Evolutionary conservation across 2,888 invertebrate genomes (phyloP).

Genomic region (Platycnemis pennipes): DNA sequence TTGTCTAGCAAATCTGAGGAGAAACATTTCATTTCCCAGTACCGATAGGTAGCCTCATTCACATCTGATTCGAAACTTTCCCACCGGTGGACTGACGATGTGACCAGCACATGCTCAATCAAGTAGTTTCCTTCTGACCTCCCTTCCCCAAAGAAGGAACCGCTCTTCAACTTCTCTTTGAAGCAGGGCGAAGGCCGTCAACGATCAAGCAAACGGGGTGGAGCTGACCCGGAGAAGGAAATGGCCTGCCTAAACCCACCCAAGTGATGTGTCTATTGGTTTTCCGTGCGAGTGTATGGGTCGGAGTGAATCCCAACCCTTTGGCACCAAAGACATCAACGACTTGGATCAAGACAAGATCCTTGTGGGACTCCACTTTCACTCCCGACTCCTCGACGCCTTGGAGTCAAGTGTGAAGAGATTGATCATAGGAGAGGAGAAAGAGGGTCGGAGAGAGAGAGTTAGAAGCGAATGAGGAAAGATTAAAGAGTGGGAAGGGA

Average conservation of each 20-base stretch:
- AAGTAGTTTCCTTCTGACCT: not conserved
- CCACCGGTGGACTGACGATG: too few species aligned
- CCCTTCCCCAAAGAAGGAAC: not conserved
- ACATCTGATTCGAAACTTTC: too few species aligned
- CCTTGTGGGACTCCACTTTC: not conserved
- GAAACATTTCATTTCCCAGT: too few species aligned
- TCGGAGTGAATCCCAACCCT: not conserved
- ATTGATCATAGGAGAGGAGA: not conserved
- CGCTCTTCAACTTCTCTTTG: not conserved
- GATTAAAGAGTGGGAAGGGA: not conserved
- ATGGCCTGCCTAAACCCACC: not conserved
- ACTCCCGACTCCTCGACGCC: not conserved
- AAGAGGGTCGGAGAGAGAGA: not conserved
- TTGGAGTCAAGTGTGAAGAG: not conserved
- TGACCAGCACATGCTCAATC: not conserved
- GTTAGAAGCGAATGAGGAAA: not conserved
- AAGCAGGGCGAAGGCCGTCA: not conserved
- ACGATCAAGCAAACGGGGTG: too few species aligned
- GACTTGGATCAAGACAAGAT: not conserved
- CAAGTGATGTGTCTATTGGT: too few species aligned
- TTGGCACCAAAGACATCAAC: not conserved
- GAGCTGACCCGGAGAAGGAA: not conserved
- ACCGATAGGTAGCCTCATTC: too few species aligned
- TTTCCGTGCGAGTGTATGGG: not conserved
- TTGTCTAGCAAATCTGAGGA: too few species aligned